These are phyloP conservation scores for Brachyistius frenatus DNA, from an alignment of 2,113 vertebrate species.

Conservation along the genomic window DNA sequence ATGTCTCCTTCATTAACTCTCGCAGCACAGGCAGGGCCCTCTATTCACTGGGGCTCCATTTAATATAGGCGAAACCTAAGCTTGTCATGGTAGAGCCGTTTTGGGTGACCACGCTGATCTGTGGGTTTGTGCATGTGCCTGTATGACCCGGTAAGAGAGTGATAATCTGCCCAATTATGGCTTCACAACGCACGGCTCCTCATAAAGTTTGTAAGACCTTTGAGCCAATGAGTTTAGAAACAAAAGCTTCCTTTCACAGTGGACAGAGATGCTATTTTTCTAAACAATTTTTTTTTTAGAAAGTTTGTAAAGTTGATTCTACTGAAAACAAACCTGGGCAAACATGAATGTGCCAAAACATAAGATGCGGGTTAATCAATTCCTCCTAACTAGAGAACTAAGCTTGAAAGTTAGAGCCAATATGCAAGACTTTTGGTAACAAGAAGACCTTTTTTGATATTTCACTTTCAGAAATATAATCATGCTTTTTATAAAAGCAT, in stretches of 20 bases:
- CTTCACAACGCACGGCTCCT: slow-evolving; percentile 20
- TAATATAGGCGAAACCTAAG: slow-evolving; percentile 83
- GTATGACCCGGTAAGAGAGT: slow-evolving; percentile 49
- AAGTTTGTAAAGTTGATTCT: too few species aligned
- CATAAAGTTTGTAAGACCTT: slow-evolving; percentile 25
- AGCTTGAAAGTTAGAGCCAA: neutral
- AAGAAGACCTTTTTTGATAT: neutral
- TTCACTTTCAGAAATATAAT: neutral
- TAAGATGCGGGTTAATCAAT: neutral
- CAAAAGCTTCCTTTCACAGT: slow-evolving; percentile 15
- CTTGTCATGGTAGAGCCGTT: slow-evolving; percentile 72
- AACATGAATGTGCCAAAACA: neutral
- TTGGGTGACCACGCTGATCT: slow-evolving; percentile 75
- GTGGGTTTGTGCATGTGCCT: slow-evolving; percentile 41
- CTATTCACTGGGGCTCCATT: slow-evolving; percentile 82
- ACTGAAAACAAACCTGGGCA: neutral
- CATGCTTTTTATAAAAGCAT: neutral
- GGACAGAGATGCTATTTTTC: neutral
- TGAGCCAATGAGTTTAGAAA: neutral
- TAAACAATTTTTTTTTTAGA: neutral
- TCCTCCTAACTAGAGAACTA: neutral
- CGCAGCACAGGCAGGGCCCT: slow-evolving; percentile 52
- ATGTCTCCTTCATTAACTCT: slow-evolving; percentile 79
- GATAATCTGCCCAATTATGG: slow-evolving; percentile 49
- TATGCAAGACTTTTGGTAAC: neutral